Evolutionary conservation across 2,113 vertebrate species (phyloP).

Genomic region (Cercocebus atys): DNA sequence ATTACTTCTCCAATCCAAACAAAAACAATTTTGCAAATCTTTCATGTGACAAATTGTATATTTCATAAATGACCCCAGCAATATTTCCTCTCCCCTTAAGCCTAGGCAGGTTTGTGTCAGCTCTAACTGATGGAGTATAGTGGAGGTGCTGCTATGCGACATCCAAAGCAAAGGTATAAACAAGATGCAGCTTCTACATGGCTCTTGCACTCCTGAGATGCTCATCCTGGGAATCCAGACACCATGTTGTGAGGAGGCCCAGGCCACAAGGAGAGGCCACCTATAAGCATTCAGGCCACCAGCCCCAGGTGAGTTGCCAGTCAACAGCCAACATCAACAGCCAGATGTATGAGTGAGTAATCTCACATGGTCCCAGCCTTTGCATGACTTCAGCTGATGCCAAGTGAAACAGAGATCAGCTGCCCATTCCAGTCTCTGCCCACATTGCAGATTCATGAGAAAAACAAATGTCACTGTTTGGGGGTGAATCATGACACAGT

Average conservation of each 20-base stretch:
- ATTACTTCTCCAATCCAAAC: not conserved
- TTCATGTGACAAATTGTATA: accelerated
- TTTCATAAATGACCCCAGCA: not conserved
- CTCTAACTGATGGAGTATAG: accelerated
- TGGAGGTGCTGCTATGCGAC: accelerated
- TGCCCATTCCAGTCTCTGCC: not conserved
- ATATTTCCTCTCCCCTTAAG: too few relatives aligned
- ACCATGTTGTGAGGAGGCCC: not conserved
- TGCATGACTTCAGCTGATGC: not conserved
- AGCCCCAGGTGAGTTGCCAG: not conserved
- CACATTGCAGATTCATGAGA: accelerated
- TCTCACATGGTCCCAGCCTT: not conserved
- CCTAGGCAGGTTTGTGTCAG: not conserved
- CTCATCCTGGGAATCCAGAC: not conserved
- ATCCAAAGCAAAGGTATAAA: not conserved
- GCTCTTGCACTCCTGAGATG: accelerated
- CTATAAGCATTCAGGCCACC: accelerated
- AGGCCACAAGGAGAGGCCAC: not conserved
- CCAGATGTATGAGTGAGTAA: accelerated
- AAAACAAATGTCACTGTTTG: not conserved
- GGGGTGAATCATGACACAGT: accelerated
- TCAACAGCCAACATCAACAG: not conserved
- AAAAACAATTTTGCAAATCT: not conserved
- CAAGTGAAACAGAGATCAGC: not conserved
- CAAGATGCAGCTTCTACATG: not conserved